phyloP scores from a whole-genome alignment of 2,797 vertebrate species.

The Setipinna tenuifilis region DNA sequence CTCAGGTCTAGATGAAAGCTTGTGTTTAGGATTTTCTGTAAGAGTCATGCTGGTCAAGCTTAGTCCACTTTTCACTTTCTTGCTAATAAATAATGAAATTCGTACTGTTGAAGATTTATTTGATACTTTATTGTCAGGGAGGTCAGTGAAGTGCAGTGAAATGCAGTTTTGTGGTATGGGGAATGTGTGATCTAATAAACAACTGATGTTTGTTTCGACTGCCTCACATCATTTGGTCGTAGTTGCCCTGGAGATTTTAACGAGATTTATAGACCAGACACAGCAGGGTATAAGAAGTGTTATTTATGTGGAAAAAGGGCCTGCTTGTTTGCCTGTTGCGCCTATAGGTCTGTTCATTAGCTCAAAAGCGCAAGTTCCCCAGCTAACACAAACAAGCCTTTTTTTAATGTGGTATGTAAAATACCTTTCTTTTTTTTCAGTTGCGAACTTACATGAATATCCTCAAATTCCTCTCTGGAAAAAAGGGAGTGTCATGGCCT shows the following conservation, averaged over 20 bases:
- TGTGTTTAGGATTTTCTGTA: not conserved
- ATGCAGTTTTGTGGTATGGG: not conserved
- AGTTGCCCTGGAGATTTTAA: not conserved
- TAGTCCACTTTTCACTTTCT: not conserved
- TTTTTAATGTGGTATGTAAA: not conserved
- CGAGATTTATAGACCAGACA: not conserved
- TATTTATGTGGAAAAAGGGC: not conserved
- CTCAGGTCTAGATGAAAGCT: not conserved
- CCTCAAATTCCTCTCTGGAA: not conserved
- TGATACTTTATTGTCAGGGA: not conserved
- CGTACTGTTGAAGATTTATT: too few species aligned
- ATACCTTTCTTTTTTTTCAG: not conserved
- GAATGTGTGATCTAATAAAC: not conserved
- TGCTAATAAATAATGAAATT: not conserved
- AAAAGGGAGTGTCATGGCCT: not conserved
- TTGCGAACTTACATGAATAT: not conserved
- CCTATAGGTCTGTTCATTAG: not conserved
- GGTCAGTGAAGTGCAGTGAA: not conserved
- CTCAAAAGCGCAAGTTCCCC: not conserved
- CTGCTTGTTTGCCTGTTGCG: not conserved
- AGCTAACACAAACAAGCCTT: not conserved
- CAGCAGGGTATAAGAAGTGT: not conserved
- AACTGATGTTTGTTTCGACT: not conserved
- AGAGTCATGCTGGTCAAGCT: not conserved
- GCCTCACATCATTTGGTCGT: not conserved